Evolutionary conservation across 2,888 invertebrate species (phyloP).

Genomic region (Myopa tessellatipennis): DNA sequence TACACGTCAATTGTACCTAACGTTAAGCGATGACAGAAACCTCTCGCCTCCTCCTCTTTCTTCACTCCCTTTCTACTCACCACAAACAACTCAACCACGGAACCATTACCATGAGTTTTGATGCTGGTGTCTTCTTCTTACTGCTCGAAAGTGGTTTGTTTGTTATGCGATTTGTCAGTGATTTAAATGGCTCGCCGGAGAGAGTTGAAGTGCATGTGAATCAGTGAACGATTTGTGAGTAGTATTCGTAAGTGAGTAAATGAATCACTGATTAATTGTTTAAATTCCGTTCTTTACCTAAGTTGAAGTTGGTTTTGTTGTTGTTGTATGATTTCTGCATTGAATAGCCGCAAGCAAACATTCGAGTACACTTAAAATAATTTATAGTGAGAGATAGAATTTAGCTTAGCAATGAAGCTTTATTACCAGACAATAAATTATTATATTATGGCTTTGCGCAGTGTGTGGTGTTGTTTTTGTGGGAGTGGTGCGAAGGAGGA

Average conservation of each 20-base stretch:
- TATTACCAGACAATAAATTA: conserved; percentile 30
- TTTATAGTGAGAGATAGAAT: conserved; percentile 32
- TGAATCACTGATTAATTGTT: conserved; percentile 30
- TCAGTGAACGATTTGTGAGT: neutral
- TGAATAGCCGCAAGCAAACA: conserved; percentile 22
- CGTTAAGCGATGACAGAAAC: neutral
- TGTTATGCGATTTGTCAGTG: conserved; percentile 14
- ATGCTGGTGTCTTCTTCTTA: neutral
- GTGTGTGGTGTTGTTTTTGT: no score
- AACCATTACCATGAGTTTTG: no score
- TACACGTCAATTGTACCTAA: neutral
- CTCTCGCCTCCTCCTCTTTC: neutral
- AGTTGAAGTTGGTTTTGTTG: neutral
- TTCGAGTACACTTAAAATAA: conserved; percentile 15
- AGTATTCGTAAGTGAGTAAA: neutral
- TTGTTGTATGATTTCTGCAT: neutral
- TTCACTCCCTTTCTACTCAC: neutral
- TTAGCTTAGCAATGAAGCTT: conserved; percentile 29
- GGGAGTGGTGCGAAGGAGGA: neutral
- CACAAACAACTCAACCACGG: neutral
- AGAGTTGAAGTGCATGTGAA: neutral
- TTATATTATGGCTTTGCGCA: neutral
- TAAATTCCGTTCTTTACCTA: conserved; percentile 9
- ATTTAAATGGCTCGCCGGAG: conserved; percentile 3
- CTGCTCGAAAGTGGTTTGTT: neutral